Evolutionary conservation across 2,797 vertebrate genomes (phyloP).

Genomic region (Chelon labrosus): DNA sequence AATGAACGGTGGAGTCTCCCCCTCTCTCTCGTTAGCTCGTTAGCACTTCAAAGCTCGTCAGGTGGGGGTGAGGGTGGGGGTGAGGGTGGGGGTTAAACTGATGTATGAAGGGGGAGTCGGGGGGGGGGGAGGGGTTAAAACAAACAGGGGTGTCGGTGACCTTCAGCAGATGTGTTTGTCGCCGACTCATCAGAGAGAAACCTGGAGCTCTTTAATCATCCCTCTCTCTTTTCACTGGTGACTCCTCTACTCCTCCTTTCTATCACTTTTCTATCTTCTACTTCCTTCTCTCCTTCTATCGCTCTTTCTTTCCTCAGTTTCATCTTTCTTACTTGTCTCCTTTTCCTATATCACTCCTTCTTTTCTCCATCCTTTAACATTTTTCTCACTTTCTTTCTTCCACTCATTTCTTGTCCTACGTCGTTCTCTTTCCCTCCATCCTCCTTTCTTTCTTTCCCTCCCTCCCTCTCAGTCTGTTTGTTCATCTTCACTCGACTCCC

Average conservation of each 20-base stretch:
- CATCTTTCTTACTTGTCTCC: not conserved
- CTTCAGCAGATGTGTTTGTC: slow-evolving; percentile 58
- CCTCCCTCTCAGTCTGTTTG: slow-evolving; percentile 2
- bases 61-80: slow-evolving; percentile 18
- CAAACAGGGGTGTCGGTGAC: slow-evolving; percentile 43
- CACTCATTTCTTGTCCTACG: not conserved
- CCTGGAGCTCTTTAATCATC: slow-evolving; percentile 8
- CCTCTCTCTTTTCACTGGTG: not conserved
- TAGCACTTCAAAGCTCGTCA: slow-evolving; percentile 62
- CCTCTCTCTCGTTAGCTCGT: slow-evolving; percentile 28
- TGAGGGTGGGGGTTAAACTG: slow-evolving; percentile 22
- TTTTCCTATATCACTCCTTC: not conserved
- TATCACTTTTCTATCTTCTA: not conserved
- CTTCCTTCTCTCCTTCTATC: not conserved
- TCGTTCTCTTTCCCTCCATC: not conserved
- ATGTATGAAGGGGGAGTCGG: slow-evolving; percentile 1
- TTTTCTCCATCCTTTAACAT: not conserved
- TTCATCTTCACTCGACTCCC: slow-evolving; percentile 14
- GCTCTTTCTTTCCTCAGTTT: too few species aligned
- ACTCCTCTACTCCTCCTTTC: too few species aligned
- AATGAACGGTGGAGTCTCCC: slow-evolving; percentile 11
- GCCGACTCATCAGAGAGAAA: slow-evolving; percentile 19
- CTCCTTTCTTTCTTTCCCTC: not conserved
- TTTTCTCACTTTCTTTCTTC: not conserved
- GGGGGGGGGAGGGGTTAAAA: slow-evolving; percentile 10